phyloP scores from a whole-genome alignment of 2,888 invertebrate genomes.

The Pseudococcus viburni region DNA sequence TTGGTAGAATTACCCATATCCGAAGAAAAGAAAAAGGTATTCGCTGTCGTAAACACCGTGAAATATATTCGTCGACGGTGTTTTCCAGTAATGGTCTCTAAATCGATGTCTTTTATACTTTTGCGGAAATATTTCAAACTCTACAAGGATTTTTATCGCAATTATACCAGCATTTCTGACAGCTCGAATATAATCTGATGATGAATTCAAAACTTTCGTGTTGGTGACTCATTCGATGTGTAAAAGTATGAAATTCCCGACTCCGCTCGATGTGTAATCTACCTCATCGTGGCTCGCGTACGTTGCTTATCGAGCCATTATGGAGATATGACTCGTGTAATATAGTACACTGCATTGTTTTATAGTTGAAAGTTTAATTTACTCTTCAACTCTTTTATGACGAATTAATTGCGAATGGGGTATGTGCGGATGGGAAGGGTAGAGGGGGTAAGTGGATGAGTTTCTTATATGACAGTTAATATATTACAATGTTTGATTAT shows the following conservation, averaged over 20 bases:
- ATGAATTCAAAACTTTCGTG: slow-evolving; percentile 22
- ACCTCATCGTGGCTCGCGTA: neutral
- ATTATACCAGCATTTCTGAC: neutral
- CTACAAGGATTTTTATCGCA: neutral
- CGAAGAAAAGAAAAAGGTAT: neutral
- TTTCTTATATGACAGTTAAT: slow-evolving; percentile 1
- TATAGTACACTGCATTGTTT: slow-evolving; percentile 26
- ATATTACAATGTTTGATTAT: neutral
- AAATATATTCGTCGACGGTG: neutral
- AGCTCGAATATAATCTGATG: slow-evolving; percentile 1
- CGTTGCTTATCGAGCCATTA: slow-evolving; percentile 32
- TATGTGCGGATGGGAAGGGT: neutral
- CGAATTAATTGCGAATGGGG: slow-evolving; percentile 16
- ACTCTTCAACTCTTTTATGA: slow-evolving; percentile 36
- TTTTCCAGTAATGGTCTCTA: neutral
- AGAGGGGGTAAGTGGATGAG: neutral
- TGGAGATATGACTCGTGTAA: slow-evolving; percentile 10
- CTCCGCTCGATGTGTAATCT: neutral
- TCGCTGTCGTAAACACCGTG: neutral
- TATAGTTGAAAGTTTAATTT: slow-evolving; percentile 34
- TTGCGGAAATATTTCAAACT: neutral
- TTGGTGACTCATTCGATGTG: slow-evolving; percentile 24
- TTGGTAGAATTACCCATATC: no score
- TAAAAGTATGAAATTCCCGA: neutral
- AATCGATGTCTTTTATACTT: slow-evolving; percentile 8